Conservation (phyloP, 1,140 invertebrate genomes). For the Paralvinella palmiformis region DNA sequence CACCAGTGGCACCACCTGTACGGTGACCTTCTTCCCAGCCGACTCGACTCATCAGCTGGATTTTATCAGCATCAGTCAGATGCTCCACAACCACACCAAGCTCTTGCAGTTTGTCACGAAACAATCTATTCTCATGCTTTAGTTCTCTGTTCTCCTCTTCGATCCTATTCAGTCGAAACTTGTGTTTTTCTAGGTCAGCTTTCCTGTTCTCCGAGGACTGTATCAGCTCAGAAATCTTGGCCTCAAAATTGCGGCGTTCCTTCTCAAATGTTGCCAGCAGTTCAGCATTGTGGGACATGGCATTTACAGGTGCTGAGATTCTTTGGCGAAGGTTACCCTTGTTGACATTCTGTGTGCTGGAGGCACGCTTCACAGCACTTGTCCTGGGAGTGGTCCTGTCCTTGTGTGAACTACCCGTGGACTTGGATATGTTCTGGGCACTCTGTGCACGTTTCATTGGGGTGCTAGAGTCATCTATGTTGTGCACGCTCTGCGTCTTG, state of each 20-base stretch:
- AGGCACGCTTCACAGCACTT: constrained; percentile 25
- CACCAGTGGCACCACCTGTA: neutral
- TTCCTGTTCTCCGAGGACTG: constrained; percentile 45
- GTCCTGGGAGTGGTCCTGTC: neutral
- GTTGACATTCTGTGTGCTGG: constrained; percentile 45
- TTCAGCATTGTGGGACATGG: constrained; percentile 51
- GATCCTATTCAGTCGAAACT: constrained; percentile 19
- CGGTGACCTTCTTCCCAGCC: neutral
- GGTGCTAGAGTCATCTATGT: constrained; percentile 2
- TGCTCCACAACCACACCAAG: constrained; percentile 42
- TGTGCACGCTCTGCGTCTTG: neutral
- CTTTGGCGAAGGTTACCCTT: constrained; percentile 25
- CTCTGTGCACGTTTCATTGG: constrained; percentile 17
- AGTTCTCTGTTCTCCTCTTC: constrained; percentile 38
- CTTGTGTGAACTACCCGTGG: neutral
- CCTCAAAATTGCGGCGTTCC: constrained; percentile 45
- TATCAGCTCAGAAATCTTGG: constrained; percentile 45
- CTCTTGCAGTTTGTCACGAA: constrained; percentile 41
- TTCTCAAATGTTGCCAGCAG: constrained; percentile 49
- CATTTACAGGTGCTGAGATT: constrained; percentile 42
- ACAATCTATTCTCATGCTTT: constrained; percentile 38
- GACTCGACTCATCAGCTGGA: constrained; percentile 27
- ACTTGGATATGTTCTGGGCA: constrained; percentile 23
- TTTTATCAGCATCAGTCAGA: constrained; percentile 45
- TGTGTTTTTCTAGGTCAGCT: constrained; percentile 47